phyloP scores from a whole-genome alignment of 2,113 vertebrate genomes.

The Rhodinocichla rosea region DNA sequence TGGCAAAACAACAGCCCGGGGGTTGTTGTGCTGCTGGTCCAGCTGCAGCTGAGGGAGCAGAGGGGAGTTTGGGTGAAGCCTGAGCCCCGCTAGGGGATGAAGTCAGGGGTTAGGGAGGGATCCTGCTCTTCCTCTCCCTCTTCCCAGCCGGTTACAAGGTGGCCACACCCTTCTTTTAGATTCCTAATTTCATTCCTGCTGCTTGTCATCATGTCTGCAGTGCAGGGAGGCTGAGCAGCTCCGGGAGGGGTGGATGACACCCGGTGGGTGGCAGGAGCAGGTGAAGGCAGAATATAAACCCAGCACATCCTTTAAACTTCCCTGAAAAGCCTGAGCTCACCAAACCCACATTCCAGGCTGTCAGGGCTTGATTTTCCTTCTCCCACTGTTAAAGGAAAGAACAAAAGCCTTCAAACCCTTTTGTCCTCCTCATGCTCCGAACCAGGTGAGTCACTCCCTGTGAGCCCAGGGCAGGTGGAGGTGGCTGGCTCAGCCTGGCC shows the following conservation, averaged over 20 bases:
- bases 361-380: background rate
- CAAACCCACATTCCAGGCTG: background rate
- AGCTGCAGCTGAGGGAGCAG: fast-evolving
- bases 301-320: background rate
- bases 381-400: background rate
- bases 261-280: background rate
- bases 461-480: background rate
- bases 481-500: background rate
- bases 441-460: fast-evolving
- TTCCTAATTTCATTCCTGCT: background rate
- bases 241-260: background rate
- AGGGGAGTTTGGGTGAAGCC: background rate
- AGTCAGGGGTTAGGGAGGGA: background rate
- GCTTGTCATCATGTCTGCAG: background rate
- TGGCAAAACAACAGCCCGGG: background rate
- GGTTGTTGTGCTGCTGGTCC: background rate
- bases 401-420: background rate
- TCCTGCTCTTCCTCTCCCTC: background rate
- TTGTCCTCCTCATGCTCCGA: fast-evolving
- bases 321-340: background rate
- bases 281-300: background rate
- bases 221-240: background rate
- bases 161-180: background rate
- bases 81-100: background rate
- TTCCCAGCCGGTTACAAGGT: background rate